Percentiles rank a stretch among this genome's conserved stretches.
Conservation (phyloP, 2,797 vertebrate species). For the Macropus fuliginosus region DNA sequence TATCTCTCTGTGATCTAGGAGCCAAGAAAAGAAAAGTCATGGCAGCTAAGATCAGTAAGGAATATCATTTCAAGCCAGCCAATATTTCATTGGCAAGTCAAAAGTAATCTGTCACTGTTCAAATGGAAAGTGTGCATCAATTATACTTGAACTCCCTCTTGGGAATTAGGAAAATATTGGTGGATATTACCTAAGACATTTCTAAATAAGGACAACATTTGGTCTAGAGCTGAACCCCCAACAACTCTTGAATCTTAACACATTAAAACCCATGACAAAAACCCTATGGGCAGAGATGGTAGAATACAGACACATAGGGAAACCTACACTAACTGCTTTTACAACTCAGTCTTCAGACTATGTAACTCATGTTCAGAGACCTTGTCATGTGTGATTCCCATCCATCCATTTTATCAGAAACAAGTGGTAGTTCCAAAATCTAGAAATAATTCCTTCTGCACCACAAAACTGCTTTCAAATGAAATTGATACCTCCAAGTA, state of each 20-base stretch:
- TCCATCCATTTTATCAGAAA: neutral
- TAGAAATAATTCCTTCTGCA: neutral
- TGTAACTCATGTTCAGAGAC: neutral
- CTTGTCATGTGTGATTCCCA: neutral
- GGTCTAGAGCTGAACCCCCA: neutral
- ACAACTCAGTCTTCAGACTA: neutral
- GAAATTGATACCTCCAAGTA: neutral
- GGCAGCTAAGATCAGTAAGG: neutral
- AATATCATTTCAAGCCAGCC: neutral
- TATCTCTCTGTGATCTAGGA: conserved; percentile 18
- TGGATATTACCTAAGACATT: neutral
- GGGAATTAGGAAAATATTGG: neutral
- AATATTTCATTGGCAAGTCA: conserved; percentile 26
- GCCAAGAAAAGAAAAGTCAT: conserved; percentile 33
- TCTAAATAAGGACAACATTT: neutral
- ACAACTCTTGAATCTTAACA: neutral
- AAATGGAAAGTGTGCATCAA: neutral
- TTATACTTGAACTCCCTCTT: conserved; percentile 29
- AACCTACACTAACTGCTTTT: neutral
- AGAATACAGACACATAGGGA: neutral
- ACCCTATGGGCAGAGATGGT: neutral
- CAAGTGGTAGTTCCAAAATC: neutral
- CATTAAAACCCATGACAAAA: neutral
- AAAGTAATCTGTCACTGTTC: neutral
- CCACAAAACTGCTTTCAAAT: neutral